phyloP scores from a whole-genome alignment of 2,113 vertebrate genomes.

The Cyprinodon brontotheroides region DNA sequence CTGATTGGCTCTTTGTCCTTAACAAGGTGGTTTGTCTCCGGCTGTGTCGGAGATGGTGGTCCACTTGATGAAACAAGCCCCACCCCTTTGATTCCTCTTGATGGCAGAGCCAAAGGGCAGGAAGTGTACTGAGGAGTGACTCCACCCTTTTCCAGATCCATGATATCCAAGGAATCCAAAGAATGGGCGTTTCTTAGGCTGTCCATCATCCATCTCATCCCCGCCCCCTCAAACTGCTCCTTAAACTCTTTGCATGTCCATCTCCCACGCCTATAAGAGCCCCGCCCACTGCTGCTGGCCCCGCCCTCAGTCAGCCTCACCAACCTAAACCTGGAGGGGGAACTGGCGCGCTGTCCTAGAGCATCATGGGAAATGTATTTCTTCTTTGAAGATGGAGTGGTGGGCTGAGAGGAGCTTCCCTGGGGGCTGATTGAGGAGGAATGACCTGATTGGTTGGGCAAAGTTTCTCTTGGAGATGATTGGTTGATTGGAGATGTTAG shows the following conservation, averaged over 20 bases:
- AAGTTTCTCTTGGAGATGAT: slow-evolving; percentile 13
- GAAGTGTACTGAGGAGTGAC: slow-evolving; percentile 56
- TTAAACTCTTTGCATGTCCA: slow-evolving; percentile 86
- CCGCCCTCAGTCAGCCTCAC: slow-evolving; percentile 78
- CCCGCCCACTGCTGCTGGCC: slow-evolving; percentile 57
- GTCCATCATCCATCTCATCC: slow-evolving; percentile 74
- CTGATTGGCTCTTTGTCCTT: slow-evolving; percentile 15
- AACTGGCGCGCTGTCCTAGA: slow-evolving; percentile 12
- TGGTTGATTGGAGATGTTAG: slow-evolving; percentile 17
- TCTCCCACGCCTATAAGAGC: slow-evolving; percentile 82
- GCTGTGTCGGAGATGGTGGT: slow-evolving; percentile 49
- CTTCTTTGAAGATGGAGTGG: slow-evolving; percentile 60
- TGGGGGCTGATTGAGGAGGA: slow-evolving; percentile 26
- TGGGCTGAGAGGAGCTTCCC: slow-evolving; percentile 73
- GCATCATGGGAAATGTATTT: slow-evolving; percentile 59
- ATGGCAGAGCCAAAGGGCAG: slow-evolving; percentile 48
- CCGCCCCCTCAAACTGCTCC: slow-evolving; percentile 75
- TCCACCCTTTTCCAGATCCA: slow-evolving; percentile 45
- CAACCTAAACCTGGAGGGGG: slow-evolving; percentile 83
- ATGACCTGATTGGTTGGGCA: slow-evolving; percentile 22
- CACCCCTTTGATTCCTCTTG: background rate
- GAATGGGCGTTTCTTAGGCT: slow-evolving; percentile 85
- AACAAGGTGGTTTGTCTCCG: slow-evolving; percentile 48
- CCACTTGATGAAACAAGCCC: slow-evolving; percentile 31
- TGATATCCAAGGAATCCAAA: slow-evolving; percentile 82